Evolutionary conservation across 2,888 invertebrate genomes (phyloP), one percentile per base, ranked within the genome.

Genomic region (Yponomeuta plumbellus): DNA sequence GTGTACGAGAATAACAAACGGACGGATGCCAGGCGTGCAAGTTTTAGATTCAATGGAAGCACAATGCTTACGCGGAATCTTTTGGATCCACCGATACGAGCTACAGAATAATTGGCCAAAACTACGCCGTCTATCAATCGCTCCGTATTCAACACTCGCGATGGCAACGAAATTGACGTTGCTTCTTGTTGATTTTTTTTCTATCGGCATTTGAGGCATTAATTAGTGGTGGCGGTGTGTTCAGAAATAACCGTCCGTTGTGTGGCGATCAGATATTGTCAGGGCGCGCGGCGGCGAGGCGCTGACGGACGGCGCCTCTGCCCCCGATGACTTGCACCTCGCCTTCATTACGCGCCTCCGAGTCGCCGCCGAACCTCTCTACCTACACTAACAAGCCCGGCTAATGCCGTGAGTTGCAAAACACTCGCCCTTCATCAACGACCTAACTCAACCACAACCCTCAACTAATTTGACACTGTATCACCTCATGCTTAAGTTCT

Each of bases 381-480:
- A 73, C 82, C 75, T 71, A 72, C 82, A 86, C 89, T 91, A 91
- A 91, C 91, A 89, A 91, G 91, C 88, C 84, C 73, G 79, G 88
- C 85, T 89, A 90, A 90, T 89, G 88, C 90, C 88, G 84, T 91
- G 91, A 91, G 78, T 91, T 88, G 91, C 89, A 86, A 88, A 91
- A 85, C 75, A 75, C 76, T 75, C 72, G 72, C 74, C 73, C 44
- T 52, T 52, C 44, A 52, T 52, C 44, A 52, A 52, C 74, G 73
- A 74, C 74, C 71, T 69, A 71, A 71, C 73, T 61, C 63, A 71
- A 69, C 70, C 73, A 70, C 79, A 17, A 17, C 44, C 17, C 44
- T 13, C 44, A 17, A 6, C 44, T 52, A 52, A 52, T 52, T 52
- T 52, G 44, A 17, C 17, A 4, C 17, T 52, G 44, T 52, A 52